These are phyloP conservation scores for Morus bassanus DNA, from an alignment of 2,797 vertebrate genomes.

Conservation along the genomic window DNA sequence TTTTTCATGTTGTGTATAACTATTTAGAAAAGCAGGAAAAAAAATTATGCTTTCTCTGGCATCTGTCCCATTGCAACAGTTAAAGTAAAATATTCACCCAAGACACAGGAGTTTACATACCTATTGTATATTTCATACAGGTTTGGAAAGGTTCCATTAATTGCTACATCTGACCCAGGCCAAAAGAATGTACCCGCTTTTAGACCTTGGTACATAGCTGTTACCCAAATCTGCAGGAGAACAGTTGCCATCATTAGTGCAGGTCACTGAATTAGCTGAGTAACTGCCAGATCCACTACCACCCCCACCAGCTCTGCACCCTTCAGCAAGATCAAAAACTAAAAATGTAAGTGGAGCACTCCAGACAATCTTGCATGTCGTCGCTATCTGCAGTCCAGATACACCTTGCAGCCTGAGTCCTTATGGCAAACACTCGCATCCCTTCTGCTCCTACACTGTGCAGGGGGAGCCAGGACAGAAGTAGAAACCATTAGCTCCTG, in stretches of 20 bases:
- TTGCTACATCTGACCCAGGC: conserved; percentile 91
- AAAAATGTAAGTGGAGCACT: accelerated
- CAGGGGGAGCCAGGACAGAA: neutral
- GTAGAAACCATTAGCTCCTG: neutral
- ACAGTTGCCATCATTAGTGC: neutral
- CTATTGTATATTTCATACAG: conserved; percentile 77
- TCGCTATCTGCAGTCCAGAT: accelerated
- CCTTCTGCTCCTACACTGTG: neutral
- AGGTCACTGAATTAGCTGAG: accelerated
- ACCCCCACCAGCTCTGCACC: neutral
- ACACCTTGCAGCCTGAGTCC: neutral
- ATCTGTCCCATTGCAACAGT: accelerated
- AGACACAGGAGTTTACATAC: conserved; percentile 57
- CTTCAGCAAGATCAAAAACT: neutral
- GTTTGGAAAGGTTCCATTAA: conserved; percentile 84
- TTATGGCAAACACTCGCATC: accelerated
- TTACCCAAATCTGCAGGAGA: conserved; percentile 88
- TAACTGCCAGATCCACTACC: neutral
- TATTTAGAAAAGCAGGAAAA: neutral
- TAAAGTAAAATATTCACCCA: neutral
- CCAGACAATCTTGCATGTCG: neutral
- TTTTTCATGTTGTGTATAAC: neutral
- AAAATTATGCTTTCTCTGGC: neutral
- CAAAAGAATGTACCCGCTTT: conserved; percentile 90
- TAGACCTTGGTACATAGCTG: conserved; percentile 84